Evolutionary conservation across 2,888 invertebrate genomes (phyloP), one percentile per base, ranked within the genome.

Genomic region (Watsonalla binaria): DNA sequence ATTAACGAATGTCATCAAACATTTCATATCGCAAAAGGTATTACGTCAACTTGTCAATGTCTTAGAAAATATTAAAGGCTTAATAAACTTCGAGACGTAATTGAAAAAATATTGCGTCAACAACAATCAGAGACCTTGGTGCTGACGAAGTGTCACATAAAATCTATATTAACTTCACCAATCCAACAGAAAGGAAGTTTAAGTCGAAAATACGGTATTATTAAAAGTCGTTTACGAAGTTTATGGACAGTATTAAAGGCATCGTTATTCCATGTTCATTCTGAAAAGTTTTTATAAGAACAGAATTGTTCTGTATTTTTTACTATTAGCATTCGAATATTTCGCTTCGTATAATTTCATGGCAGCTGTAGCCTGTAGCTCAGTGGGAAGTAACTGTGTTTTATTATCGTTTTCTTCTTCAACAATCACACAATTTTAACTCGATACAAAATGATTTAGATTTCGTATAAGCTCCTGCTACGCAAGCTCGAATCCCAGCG

Each of bases 1-100:
- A 60, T 64, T 64, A 64, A 35, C 51, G 47, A 52, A 45, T 56
- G 58, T 56, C 57, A 55, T 52, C 47, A 45, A 49, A 46, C 39
- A 48, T 54, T 49, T 51, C 52, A 54, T 51, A 51, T 45, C 37
- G 39, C 13, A 52, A 57, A 34, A 42, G 35, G 7, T 7, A 13
- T 48, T 7, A 37, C 6, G 9, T 8, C 34, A 34, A 11, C 34
- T 35, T 37, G 48, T 48, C 48, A 48, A 48, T 13, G 37, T 14
- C 15, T 8, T 34, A 37, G 37, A 5, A 15, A 39, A 37, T 37
- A 37, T 48, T 13, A 49, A 49, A 39, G 33, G 37, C 15, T 49
- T 49, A 37, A 37, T 39, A 39, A 49, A 49, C 49, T 49, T 49
- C 37, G 15, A 37, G 14, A 49, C 42, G 42, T 42, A 8, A 42